phyloP scores from a whole-genome alignment of 2,888 invertebrate genomes.

The Ormia ochracea region DNA sequence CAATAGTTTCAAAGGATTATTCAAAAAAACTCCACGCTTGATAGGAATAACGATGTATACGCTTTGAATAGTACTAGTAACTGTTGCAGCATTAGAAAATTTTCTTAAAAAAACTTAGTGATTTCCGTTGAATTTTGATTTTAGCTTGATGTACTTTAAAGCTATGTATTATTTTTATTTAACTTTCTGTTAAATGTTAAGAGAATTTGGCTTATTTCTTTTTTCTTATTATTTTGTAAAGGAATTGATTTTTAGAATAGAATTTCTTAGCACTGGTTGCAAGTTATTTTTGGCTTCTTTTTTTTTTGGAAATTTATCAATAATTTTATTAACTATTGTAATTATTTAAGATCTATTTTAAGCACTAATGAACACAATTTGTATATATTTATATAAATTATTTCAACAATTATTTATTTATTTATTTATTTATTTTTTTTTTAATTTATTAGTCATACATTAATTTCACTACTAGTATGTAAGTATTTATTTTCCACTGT shows the following conservation, averaged over 20 bases:
- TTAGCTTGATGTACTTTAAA: neutral
- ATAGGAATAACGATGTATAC: slow-evolving; percentile 15
- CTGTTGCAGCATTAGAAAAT: slow-evolving; percentile 20
- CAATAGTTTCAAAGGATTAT: slow-evolving; percentile 37
- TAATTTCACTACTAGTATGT: neutral
- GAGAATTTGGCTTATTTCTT: neutral
- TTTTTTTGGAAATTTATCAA: slow-evolving; percentile 14
- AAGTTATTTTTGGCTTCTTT: neutral
- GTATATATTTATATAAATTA: slow-evolving; percentile 6
- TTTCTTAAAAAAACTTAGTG: slow-evolving; percentile 10
- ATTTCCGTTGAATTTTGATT: slow-evolving; percentile 7
- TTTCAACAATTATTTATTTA: slow-evolving; percentile 10
- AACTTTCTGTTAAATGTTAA: neutral
- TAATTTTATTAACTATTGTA: neutral
- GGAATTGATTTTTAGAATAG: neutral
- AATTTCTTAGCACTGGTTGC: neutral
- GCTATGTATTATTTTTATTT: neutral
- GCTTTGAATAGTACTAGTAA: slow-evolving; percentile 8
- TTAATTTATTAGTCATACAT: slow-evolving; percentile 15
- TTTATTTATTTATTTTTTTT: slow-evolving; percentile 18
- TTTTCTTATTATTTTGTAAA: neutral
- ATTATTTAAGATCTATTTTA: slow-evolving; percentile 27
- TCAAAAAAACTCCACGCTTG: neutral
- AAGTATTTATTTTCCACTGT: neutral
- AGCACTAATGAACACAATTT: slow-evolving; percentile 61